Percentiles rank a stretch among this genome's conserved stretches.
Evolutionary conservation across 2,888 invertebrate species (phyloP).

Genomic region (Nomada hirtipes): DNA sequence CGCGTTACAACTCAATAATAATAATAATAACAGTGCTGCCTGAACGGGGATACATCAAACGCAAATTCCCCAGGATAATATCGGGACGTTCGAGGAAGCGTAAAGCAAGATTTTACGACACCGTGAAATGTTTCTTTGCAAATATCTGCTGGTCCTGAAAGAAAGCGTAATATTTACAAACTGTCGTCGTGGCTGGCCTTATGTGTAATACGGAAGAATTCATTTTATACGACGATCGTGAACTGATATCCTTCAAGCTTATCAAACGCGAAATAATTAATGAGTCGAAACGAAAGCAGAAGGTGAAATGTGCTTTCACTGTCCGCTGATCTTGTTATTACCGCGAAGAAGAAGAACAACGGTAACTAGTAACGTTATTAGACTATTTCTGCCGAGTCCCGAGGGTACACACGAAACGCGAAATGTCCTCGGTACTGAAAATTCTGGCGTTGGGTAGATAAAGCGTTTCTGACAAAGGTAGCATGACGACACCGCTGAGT

Average conservation of each 20-base stretch:
- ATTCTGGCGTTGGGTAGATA: constrained; percentile 57
- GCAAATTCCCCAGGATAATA: background rate
- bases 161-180: constrained; percentile 14
- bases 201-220: background rate
- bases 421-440: constrained; percentile 59
- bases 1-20: constrained; percentile 1
- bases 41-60: background rate
- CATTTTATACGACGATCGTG: background rate
- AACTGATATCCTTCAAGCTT: background rate
- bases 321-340: constrained; percentile 18
- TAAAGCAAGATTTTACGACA: constrained; percentile 26
- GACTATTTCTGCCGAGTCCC: constrained; percentile 46
- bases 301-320: background rate
- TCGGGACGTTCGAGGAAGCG: background rate
- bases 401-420: constrained; percentile 45
- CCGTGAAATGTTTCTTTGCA: constrained; percentile 18
- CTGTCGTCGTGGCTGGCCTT: background rate
- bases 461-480: constrained; percentile 64
- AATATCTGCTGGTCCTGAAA: background rate
- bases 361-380: constrained; percentile 44
- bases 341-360: background rate
- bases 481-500: constrained; percentile 66
- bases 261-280: background rate
- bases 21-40: background rate
- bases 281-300: background rate